Conservation (phyloP, 2,888 invertebrate genomes). For the Ornithoptera alexandrae region DNA sequence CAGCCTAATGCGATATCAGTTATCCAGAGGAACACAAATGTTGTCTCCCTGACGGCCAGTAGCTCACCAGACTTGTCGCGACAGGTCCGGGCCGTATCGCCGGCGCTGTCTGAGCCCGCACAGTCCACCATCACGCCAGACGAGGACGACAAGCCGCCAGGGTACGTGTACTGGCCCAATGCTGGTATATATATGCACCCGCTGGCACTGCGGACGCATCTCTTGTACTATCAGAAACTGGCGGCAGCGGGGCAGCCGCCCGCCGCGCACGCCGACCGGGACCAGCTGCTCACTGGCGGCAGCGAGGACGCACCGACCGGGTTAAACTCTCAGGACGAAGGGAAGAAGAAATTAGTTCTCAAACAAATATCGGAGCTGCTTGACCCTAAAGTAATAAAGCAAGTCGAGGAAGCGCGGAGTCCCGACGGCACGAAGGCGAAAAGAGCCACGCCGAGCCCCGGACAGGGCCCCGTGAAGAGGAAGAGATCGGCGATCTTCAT, state of each 20-base stretch:
- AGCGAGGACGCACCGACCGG: conserved; percentile 51
- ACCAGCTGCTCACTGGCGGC: conserved; percentile 53
- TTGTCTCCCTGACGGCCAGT: conserved; percentile 60
- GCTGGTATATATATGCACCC: conserved; percentile 87
- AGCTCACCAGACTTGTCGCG: conserved; percentile 69
- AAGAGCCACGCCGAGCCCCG: conserved; percentile 61
- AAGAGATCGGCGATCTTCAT: conserved; percentile 92
- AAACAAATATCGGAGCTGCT: conserved; percentile 72
- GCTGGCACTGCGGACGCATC: conserved; percentile 84
- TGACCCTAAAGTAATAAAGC: conserved; percentile 70
- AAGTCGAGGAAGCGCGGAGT: conserved; percentile 57
- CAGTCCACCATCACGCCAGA: conserved; percentile 59
- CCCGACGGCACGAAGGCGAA: conserved; percentile 70
- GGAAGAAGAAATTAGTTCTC: conserved; percentile 68
- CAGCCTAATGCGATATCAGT: conserved; percentile 72
- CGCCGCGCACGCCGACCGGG: conserved; percentile 56
- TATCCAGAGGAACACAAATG: conserved; percentile 69
- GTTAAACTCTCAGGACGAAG: conserved; percentile 60
- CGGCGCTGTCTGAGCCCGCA: conserved; percentile 65
- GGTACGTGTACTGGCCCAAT: conserved; percentile 85
- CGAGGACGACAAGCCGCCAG: conserved; percentile 63
- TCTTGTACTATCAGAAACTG: conserved; percentile 87
- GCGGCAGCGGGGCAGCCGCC: conserved; percentile 78
- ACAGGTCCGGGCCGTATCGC: conserved; percentile 52
- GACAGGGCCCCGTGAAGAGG: conserved; percentile 80